Evolutionary conservation across 2,797 vertebrate species (phyloP), one percentile per base, ranked within the genome.

Genomic region (Neosilurus hyrtlii): DNA sequence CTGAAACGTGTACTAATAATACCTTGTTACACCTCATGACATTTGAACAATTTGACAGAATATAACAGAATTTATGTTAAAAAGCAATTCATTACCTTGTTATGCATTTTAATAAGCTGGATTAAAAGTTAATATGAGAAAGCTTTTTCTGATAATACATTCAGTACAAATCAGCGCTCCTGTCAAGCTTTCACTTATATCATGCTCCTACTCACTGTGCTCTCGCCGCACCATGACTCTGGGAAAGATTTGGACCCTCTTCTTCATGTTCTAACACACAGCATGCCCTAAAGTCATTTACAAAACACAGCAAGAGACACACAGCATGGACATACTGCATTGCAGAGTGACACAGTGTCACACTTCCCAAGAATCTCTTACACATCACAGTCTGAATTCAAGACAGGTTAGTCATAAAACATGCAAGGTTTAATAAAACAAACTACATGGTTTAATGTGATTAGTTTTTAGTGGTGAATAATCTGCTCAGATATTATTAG

Each of bases 191-290:
- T n/a, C 10, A 66, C 26, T 57, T 30, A 26, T 30, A 65, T 74
- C 70, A 74, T 82, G 80, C 77, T 16, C 56, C 16, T 80, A 84
- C 84, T 84, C 71, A 84, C 84, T 79, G 76, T 77, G 79, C 52
- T 56, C 24, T 82, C 66, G 24, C 56, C 43, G n/a, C 15, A 20
- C 49, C 83, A 75, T 59, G 78, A 77, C 2, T 20, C 18, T n/a
- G 59, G 81, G 78, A 75, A 4, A 68, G 79, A 20, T 82, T 52
- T 22, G 75, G 80, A 87, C 71, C 22, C 76, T 87, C 65, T 24
- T 83, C 76, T 88, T 80, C 91, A 67, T 24, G 86, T 86, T 91
- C 90, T 85, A 92, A 30, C 80, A 82, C 63, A 77, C 78, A 62
- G 72, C 79, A 83, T 83, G 80, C 86, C 84, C 84, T 86, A 80